Evolutionary conservation across 2,113 vertebrate species (phyloP).

Genomic region (Vombatus ursinus): DNA sequence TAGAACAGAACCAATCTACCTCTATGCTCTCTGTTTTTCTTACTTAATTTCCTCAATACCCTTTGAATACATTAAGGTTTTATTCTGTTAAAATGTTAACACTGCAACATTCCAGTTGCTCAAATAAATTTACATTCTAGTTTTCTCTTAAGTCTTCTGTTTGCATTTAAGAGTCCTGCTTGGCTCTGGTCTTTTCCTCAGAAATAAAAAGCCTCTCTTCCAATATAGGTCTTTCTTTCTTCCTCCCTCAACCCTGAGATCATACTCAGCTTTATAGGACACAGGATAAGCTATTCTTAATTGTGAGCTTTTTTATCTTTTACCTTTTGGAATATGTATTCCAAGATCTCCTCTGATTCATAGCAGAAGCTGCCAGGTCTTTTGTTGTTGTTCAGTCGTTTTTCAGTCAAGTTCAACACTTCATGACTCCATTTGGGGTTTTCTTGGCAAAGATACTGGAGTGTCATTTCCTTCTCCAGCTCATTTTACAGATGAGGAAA

Average conservation of each 20-base stretch:
- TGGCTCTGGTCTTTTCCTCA: not conserved
- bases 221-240: not conserved
- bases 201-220: not conserved
- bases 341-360: not conserved
- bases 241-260: not conserved
- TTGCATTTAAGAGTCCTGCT: not conserved
- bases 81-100: not conserved
- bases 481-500: not conserved
- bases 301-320: not conserved
- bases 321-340: not conserved
- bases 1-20: not conserved
- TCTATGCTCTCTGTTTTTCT: not conserved
- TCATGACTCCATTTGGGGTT: not conserved
- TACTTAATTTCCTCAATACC: not conserved
- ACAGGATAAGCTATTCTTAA: not conserved
- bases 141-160: not conserved
- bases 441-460: not conserved
- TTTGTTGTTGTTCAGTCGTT: not conserved
- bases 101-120: too few species aligned
- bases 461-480: not conserved
- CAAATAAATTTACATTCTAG: not conserved
- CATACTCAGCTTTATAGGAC: not conserved
- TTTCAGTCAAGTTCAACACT: not conserved
- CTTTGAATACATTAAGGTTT: not conserved
- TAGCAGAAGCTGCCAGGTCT: not conserved